These are phyloP conservation scores for Drosophila eugracilis DNA, from an alignment of 1,140 invertebrate species.

Conservation along the genomic window DNA sequence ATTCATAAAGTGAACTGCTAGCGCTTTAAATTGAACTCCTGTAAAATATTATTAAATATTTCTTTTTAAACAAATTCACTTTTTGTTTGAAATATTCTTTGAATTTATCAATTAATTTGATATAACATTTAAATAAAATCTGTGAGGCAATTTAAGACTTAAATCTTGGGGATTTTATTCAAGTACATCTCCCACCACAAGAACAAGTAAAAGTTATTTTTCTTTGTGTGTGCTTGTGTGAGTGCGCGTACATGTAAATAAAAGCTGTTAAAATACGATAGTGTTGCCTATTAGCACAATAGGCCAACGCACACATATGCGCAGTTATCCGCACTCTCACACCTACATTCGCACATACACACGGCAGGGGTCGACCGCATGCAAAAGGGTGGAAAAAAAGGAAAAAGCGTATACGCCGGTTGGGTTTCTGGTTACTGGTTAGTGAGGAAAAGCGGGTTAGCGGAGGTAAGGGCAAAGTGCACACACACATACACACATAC, in stretches of 20 bases:
- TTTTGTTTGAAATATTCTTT: too few relatives aligned
- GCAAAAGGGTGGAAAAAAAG: conserved; percentile 56
- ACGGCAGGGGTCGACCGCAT: conserved; percentile 56
- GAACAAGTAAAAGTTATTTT: conserved; percentile 34
- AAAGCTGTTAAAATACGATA: conserved; percentile 82
- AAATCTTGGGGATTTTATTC: too few relatives aligned
- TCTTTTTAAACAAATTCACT: background rate
- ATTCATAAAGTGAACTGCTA: conserved; percentile 23
- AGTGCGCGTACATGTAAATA: conserved; percentile 60
- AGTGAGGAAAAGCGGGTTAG: conserved; percentile 1
- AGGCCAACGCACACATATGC: conserved; percentile 59
- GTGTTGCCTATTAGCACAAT: conserved; percentile 80
- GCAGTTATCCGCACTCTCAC: conserved; percentile 24
- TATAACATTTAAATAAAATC: too few relatives aligned
- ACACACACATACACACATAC: conserved; percentile 35
- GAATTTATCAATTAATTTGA: too few relatives aligned
- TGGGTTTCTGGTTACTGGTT: conserved; percentile 28
- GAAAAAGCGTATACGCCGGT: conserved; percentile 28
- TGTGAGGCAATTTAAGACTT: too few relatives aligned
- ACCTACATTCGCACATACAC: conserved; percentile 15
- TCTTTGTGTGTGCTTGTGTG: conserved; percentile 11
- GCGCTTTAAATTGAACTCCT: conserved; percentile 13
- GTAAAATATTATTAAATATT: background rate
- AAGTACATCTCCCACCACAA: conserved; percentile 3
- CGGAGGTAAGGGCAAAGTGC: conserved; percentile 11